Evolutionary conservation across 2,797 vertebrate species (phyloP), one percentile per base, ranked within the genome.

Genomic region (Acipenser transmontanus): DNA sequence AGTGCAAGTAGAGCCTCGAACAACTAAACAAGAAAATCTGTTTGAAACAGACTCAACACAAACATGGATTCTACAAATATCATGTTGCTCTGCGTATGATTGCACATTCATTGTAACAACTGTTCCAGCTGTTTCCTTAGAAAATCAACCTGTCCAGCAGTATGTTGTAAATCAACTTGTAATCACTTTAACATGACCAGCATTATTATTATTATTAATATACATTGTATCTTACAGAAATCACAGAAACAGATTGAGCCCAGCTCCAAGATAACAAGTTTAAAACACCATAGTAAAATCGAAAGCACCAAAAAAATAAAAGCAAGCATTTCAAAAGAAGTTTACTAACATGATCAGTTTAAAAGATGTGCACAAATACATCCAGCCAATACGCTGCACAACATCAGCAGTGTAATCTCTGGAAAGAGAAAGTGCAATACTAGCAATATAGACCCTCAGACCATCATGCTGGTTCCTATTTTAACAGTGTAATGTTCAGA

Each of bases 141-240:
- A 69, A 77, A 78, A 72, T 63, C 76, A 72, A 79, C 89, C 93
- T 92, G 91, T 80, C 88, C 92, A 77, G 93, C 91, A 95, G 94
- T 84, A 73, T 72, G 77, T 81, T 82, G 73, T 64, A 85, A 77
- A 86, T 49, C 17, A 62, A 59, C 62, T 17, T n/a, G 57, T 63
- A 72, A 47, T 66, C 50, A 57, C 1, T 34, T 34, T 61, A 56
- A 85, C 84, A 95, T 88, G 92, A 90, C 88, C 88, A 89, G 91
- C 91, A 93, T 89, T 72, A 74, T 79, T 72, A 76, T 73, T 65
- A 34, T 70, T 76, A 57, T 76, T 70, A 70, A 70, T 72, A 74
- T 70, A 78, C 74, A 72, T 66, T 78, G 71, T n/a, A 50, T 50
- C 62, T 49, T 52, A 52, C 63, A 63, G 34, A 49, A n/a, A 59